Evolutionary conservation across 2,113 vertebrate genomes (phyloP), one percentile per base, ranked within the genome.

Genomic region (Pantherophis guttatus): DNA sequence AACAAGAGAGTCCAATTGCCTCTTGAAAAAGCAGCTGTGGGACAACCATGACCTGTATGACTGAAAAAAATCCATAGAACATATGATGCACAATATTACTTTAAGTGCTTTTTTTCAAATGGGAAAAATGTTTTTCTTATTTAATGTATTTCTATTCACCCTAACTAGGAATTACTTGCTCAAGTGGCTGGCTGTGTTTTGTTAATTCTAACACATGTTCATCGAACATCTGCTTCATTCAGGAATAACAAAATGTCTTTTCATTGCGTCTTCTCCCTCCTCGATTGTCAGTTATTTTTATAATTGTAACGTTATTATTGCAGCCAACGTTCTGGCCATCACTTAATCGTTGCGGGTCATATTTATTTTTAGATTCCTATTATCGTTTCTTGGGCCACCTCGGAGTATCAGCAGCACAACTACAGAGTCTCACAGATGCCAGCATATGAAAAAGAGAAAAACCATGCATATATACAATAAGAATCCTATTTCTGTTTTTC

Each of bases 331-430:
- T 95, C 96, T 90, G 93, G 95, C 94, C 94, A 93, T 95, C 94
- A 92, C 90, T 96, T 97, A 95, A 94, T 94, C 92, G 95, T 96
- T 96, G 95, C 93, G 93, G 94, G 96, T 97, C 94, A 39, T 94
- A 95, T 88, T 95, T 97, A 97, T 97, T 97, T 97, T 97, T 96
- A 97, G 94, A 70, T 90, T 21, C 89, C 96, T 94, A 91, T 97
- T 97, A 96, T 85, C 94, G 94, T 96, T 93, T 95, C 92, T 94
- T 94, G 94, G 94, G 94, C 90, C 89, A 55, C 91, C 59, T 93
- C 93, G 92, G 95, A 24, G 94, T 96, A 96, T 97, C 96, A 97
- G 95, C 93, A 96, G 94, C 94, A 94, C 95, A 96, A 95, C 96
- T 95, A 44, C 5, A 96, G 91, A 94, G 93, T 97, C 95, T 94